These are phyloP conservation scores for Tenthredo livida DNA, from an alignment of 2,888 invertebrate species.

Conservation along the genomic window DNA sequence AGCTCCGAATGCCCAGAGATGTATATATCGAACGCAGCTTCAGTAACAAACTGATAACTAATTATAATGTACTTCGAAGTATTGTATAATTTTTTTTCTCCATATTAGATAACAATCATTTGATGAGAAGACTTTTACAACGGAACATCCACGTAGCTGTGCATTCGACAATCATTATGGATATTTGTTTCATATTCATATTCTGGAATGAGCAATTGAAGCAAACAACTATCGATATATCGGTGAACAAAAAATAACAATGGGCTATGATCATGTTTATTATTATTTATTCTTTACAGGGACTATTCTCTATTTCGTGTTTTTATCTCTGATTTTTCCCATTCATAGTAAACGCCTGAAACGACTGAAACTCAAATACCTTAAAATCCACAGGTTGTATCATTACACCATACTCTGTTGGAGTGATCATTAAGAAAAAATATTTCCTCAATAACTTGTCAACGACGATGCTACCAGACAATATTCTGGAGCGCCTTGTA, in stretches of 20 bases:
- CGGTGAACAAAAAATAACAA: not conserved
- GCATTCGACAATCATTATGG: not conserved
- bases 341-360: not conserved
- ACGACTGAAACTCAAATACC: not conserved
- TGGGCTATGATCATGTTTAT: not conserved
- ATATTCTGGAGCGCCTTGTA: not conserved
- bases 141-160: not conserved
- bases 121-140: not conserved
- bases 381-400: slow-evolving; percentile 1
- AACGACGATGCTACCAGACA: not conserved
- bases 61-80: not conserved
- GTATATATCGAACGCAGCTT: too few relatives aligned
- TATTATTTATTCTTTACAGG: not conserved
- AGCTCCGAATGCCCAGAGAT: too few relatives aligned
- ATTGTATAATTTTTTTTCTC: not conserved
- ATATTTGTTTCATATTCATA: not conserved
- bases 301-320: not conserved
- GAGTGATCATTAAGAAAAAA: not conserved
- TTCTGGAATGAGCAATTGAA: not conserved
- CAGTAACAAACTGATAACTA: not conserved
- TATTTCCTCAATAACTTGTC: not conserved
- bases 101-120: not conserved
- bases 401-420: not conserved
- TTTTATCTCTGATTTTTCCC: not conserved
- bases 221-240: not conserved